Percentiles rank a stretch among this genome's conserved stretches.
Conservation (phyloP, 1,140 invertebrate genomes). For the Psilanteris sp. region DNA sequence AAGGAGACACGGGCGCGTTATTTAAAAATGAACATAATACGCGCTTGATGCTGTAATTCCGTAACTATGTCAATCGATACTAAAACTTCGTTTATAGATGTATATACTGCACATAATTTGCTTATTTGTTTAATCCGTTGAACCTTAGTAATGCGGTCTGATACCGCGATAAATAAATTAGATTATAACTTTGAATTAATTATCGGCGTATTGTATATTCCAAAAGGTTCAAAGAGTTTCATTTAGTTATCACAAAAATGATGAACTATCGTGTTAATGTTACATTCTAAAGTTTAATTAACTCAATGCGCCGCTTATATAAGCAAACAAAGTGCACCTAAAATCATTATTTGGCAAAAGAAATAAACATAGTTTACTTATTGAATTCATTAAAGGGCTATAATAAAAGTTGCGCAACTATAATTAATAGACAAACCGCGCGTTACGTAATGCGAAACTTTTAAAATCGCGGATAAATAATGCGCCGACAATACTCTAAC, state of each 20-base stretch:
- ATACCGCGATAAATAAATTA: conserved; percentile 25
- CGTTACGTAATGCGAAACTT: too few species aligned
- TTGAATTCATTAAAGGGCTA: not conserved
- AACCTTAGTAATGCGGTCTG: conserved; percentile 27
- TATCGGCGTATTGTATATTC: conserved; percentile 15
- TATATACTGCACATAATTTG: conserved; percentile 37
- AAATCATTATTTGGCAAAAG: conserved; percentile 12
- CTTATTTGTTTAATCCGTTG: conserved; percentile 32
- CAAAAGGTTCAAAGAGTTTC: conserved; percentile 12
- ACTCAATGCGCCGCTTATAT: conserved; percentile 15
- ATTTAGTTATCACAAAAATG: conserved; percentile 4
- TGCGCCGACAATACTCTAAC: conserved; percentile 8
- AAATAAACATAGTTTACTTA: conserved; percentile 10
- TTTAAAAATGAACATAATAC: conserved; percentile 38
- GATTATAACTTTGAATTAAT: conserved; percentile 31
- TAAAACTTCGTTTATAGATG: conserved; percentile 38
- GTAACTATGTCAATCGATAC: conserved; percentile 51
- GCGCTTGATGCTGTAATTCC: conserved; percentile 40
- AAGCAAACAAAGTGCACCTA: conserved; percentile 6
- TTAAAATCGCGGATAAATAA: not conserved
- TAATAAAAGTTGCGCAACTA: conserved; percentile 6
- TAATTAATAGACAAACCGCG: conserved; percentile 14
- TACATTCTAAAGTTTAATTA: conserved; percentile 22
- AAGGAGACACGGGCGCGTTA: conserved; percentile 1
- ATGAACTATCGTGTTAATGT: not conserved